A percentile compares a stretch with the other conserved stretches of the same genome.
Evolutionary conservation across 1,140 invertebrate genomes (phyloP).

Genomic region (Idris sp.): DNA sequence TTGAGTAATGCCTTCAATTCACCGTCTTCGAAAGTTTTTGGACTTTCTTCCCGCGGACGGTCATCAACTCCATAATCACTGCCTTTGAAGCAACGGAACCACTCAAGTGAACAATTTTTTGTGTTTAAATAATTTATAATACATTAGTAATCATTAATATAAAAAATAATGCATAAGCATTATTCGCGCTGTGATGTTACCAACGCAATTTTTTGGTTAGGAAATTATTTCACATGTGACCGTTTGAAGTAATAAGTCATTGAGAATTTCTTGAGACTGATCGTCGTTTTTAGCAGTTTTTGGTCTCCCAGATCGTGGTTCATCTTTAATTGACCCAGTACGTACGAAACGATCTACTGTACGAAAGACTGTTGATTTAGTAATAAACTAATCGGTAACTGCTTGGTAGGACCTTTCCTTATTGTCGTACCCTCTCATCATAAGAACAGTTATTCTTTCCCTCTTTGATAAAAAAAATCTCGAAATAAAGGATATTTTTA

Average conservation of each 20-base stretch:
- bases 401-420: not conserved
- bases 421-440: not conserved
- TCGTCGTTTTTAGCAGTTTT: conserved; percentile 7
- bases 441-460: too few relatives aligned
- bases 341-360: conserved; percentile 9
- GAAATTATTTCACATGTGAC: too few relatives aligned
- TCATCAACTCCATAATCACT: not conserved
- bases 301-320: conserved; percentile 7
- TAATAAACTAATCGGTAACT: conserved; percentile 1
- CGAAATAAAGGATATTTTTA: too few relatives aligned
- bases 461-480: too few relatives aligned
- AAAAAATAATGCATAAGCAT: too few relatives aligned
- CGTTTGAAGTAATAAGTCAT: too few relatives aligned
- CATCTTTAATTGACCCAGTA: conserved; percentile 6
- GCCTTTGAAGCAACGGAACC: not conserved
- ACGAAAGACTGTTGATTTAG: conserved; percentile 7
- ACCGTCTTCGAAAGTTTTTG: not conserved
- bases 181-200: too few relatives aligned
- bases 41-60: not conserved
- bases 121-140: too few relatives aligned
- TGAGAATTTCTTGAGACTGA: conserved; percentile 1
- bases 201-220: too few relatives aligned
- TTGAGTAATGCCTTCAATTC: not conserved
- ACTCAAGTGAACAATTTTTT: too few relatives aligned
- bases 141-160: too few relatives aligned